Base-by-base conservation (phyloP, 2,888 invertebrate genomes). In the Timema cristinae region DNA sequence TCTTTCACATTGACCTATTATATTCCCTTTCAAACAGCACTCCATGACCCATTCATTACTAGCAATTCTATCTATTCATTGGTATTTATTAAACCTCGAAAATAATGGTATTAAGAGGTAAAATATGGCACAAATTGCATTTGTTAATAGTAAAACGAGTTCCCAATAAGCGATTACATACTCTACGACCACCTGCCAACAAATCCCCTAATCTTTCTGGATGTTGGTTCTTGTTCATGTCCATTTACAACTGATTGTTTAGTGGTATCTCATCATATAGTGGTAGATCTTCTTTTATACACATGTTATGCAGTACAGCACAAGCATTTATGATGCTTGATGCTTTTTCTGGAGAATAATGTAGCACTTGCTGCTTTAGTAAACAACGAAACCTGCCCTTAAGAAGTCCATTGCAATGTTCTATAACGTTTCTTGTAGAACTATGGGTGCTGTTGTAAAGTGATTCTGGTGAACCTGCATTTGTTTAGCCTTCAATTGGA, bases 241-340 rank as follows among this genome's bases (percentile, higher is more conserved):
- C 6, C 63, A 63, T 63, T 63, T 48, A 7, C 9, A 63, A 48
- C 48, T 63, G 47, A 63, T 63, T 48, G 48, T 7, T 48, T 9
- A 48, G 63, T 47, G 32, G 32, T 32, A 32, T 32, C 32, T 63
- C 63, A 63, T 63, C 63, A 15, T 6, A 48, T 9, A 63, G 63
- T 6, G 63, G 63, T 47, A 63, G 8, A 48, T 63, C 16, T 32
- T 63, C 48, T 32, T 32, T 63, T 1, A 63, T 63, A 13, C 63
- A 63, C 13, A 75, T 74, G 68, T 74, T 75, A 50, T 74, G 74
- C 32, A 75, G 54, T 15, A 73, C 72, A 69, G 71, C 73, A 73
- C 75, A 75, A 1, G 75, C 73, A 67, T 75, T 74, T 6, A 74
- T 71, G 54, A 75, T 75, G 69, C 71, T 73, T 0, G 51, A 67